Evolutionary conservation across 2,888 invertebrate genomes (phyloP).

Genomic region (Acanthopleura granulata): DNA sequence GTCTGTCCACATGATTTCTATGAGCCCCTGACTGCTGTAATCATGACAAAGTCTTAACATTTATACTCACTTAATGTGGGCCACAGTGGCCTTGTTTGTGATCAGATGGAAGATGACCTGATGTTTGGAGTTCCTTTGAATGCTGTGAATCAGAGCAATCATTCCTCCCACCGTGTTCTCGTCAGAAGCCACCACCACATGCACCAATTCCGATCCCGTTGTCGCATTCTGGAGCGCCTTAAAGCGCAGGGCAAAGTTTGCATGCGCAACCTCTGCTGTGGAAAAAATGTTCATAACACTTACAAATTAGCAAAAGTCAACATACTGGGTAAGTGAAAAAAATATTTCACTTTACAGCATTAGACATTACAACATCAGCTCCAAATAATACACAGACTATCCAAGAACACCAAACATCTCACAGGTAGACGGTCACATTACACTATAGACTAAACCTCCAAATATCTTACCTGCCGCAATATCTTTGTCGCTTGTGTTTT

Average conservation of each 20-base stretch:
- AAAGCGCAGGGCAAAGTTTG: background rate
- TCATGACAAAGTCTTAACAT: background rate
- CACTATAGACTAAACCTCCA: no score
- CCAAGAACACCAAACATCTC: no score
- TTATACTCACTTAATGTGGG: conserved; percentile 45
- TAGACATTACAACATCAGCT: no score
- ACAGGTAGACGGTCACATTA: no score
- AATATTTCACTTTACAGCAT: no score
- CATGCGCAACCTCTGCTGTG: no score
- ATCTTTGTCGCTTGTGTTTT: background rate
- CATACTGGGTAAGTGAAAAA: no score
- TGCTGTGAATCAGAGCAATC: conserved; percentile 66
- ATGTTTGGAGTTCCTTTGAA: conserved; percentile 56
- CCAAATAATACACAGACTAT: no score
- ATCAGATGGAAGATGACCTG: conserved; percentile 63
- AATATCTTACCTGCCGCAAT: background rate
- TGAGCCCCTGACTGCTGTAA: no score
- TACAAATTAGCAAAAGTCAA: no score
- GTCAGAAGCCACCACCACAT: conserved; percentile 59
- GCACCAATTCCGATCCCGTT: conserved; percentile 28
- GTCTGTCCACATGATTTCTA: no score
- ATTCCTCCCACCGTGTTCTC: conserved; percentile 61
- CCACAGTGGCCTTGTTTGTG: conserved; percentile 41
- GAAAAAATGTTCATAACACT: no score
- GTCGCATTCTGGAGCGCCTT: background rate